phyloP scores from a whole-genome alignment of 2,888 invertebrate genomes.

The Acanthopleura granulata region DNA sequence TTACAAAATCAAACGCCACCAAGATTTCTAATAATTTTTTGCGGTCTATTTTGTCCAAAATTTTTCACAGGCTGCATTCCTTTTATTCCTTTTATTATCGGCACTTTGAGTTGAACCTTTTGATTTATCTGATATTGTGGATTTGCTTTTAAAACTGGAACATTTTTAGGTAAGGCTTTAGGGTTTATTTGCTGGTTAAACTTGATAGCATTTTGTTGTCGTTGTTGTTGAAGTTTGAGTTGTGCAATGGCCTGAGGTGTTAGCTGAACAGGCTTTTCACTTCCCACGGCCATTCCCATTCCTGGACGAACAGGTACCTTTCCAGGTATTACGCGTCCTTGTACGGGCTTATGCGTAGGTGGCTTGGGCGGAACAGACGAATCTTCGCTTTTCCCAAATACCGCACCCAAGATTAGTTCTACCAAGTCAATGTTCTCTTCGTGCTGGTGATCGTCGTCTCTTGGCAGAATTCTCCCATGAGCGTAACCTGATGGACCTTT shows the following conservation, averaged over 20 bases:
- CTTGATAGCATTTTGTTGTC: background rate
- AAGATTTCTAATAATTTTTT: slow-evolving; percentile 11
- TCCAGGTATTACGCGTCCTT: background rate
- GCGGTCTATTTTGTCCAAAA: background rate
- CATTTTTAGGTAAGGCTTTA: background rate
- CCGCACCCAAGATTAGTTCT: slow-evolving; percentile 2
- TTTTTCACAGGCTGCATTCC: slow-evolving; percentile 2
- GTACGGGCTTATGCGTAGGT: background rate
- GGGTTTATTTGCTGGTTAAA: background rate
- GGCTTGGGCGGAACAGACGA: background rate
- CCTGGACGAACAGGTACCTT: background rate
- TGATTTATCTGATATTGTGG: background rate
- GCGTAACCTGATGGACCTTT: slow-evolving; percentile 20
- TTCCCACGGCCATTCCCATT: background rate
- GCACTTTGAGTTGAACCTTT: background rate
- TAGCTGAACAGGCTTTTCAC: background rate
- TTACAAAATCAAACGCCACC: background rate
- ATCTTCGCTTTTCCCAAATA: background rate
- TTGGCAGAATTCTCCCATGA: slow-evolving; percentile 42
- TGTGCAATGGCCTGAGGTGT: slow-evolving; percentile 7
- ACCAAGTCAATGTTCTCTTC: slow-evolving; percentile 15
- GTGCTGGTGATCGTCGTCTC: slow-evolving; percentile 19
- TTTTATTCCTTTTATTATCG: background rate
- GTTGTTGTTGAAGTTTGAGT: slow-evolving; percentile 3
- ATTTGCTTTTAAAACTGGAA: background rate